A percentile compares a stretch with the other conserved stretches of the same genome.
These are phyloP conservation scores for Samia ricini DNA, from an alignment of 1,140 invertebrate genomes.

Conservation along the genomic window DNA sequence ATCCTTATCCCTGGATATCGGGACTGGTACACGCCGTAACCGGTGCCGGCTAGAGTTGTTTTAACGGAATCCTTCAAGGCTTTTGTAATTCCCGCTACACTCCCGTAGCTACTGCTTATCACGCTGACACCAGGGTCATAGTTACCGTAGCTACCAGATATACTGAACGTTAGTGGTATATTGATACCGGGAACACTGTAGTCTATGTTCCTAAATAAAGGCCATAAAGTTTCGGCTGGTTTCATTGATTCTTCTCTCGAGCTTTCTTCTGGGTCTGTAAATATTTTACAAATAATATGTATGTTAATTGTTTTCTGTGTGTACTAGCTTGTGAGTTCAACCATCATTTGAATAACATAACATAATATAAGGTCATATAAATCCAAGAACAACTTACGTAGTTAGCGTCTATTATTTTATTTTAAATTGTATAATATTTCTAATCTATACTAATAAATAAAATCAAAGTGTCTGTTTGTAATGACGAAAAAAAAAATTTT, in stretches of 20 bases:
- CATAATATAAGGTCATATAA: too few relatives aligned
- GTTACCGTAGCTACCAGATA: slow-evolving; percentile 52
- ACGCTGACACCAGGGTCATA: slow-evolving; percentile 24
- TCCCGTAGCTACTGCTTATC: slow-evolving; percentile 44
- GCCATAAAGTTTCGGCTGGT: slow-evolving; percentile 56
- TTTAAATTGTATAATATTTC: too few relatives aligned
- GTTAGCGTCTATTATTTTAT: too few relatives aligned
- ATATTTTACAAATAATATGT: not conserved
- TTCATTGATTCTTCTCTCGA: slow-evolving; percentile 26
- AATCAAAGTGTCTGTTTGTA: too few relatives aligned
- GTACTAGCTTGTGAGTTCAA: too few relatives aligned
- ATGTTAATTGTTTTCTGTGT: too few relatives aligned
- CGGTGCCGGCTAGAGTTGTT: slow-evolving; percentile 42
- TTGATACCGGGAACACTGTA: slow-evolving; percentile 40
- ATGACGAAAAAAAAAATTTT: too few relatives aligned
- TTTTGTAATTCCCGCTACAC: slow-evolving; percentile 19
- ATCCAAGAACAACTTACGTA: too few relatives aligned
- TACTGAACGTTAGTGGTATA: slow-evolving; percentile 55
- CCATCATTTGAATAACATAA: too few relatives aligned
- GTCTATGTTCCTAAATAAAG: slow-evolving; percentile 30
- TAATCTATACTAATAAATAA: too few relatives aligned
- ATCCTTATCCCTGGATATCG: slow-evolving; percentile 36
- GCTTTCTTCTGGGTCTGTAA: not conserved
- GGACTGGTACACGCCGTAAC: slow-evolving; percentile 40
- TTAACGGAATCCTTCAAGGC: slow-evolving; percentile 28